These are phyloP conservation scores for Tachina fera DNA, from an alignment of 2,888 invertebrate genomes.

Conservation along the genomic window DNA sequence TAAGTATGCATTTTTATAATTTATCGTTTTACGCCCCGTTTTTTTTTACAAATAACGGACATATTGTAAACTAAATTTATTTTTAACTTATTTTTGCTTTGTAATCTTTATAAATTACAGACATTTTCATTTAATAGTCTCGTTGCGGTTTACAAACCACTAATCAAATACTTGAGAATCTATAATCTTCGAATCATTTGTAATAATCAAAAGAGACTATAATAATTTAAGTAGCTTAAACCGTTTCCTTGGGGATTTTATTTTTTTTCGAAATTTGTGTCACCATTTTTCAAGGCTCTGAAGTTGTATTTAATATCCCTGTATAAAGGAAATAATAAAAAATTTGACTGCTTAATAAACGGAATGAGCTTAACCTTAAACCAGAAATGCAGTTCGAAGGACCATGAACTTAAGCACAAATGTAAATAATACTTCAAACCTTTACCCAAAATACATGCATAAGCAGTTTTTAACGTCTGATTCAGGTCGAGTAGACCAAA, in stretches of 20 bases:
- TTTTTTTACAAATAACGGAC: not conserved
- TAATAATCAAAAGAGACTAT: not conserved
- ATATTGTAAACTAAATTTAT: slow-evolving; percentile 10
- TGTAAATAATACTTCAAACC: no score
- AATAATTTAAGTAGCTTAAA: slow-evolving; percentile 30
- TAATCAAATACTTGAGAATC: slow-evolving; percentile 54
- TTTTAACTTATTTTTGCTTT: slow-evolving; percentile 25
- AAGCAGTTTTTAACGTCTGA: no score
- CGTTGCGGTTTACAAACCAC: slow-evolving; percentile 43
- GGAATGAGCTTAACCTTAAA: no score
- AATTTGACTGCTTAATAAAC: no score
- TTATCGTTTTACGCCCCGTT: slow-evolving; percentile 26
- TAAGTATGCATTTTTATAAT: slow-evolving; percentile 26
- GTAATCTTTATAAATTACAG: slow-evolving; percentile 61
- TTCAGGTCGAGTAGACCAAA: no score
- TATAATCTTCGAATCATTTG: slow-evolving; percentile 47
- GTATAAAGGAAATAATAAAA: not conserved
- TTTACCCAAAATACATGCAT: no score
- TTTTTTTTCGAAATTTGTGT: not conserved
- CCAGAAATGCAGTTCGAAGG: no score
- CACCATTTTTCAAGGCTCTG: no score
- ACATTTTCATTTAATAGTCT: slow-evolving; percentile 45
- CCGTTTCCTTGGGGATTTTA: slow-evolving; percentile 6
- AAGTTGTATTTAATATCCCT: not conserved
- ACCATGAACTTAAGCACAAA: no score